A percentile compares a stretch with the other conserved stretches of the same genome.
Conservation (phyloP, 2,797 vertebrate species). For the Amblyopsis hoosieri region DNA sequence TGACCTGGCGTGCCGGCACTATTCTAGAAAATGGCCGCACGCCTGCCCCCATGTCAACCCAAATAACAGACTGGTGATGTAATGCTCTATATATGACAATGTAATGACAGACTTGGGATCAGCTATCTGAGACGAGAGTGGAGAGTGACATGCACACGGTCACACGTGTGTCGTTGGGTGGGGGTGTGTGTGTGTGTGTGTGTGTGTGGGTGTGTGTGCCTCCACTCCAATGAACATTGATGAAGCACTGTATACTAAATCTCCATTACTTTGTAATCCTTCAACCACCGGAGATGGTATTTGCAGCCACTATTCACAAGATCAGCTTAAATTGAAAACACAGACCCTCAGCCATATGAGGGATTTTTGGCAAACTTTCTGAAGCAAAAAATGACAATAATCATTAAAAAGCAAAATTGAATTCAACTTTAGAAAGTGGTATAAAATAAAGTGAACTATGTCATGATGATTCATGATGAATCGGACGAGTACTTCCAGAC, state of each 20-base stretch:
- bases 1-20: slow-evolving; percentile 44
- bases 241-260: not conserved
- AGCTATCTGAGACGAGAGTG: slow-evolving; percentile 30
- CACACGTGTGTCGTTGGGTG: slow-evolving; percentile 1
- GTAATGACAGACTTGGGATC: slow-evolving; percentile 57
- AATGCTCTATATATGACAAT: slow-evolving; percentile 51
- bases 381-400: too few relatives aligned
- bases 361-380: too few relatives aligned
- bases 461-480: too few relatives aligned
- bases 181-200: not conserved
- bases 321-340: too few relatives aligned
- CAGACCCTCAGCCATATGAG: too few relatives aligned
- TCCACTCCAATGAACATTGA: not conserved
- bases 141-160: slow-evolving; percentile 33
- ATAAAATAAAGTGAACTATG: too few relatives aligned
- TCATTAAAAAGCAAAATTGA: too few relatives aligned
- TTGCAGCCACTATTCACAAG: not conserved
- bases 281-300: not conserved
- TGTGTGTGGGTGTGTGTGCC: not conserved
- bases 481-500: too few relatives aligned
- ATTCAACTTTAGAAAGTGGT: too few relatives aligned
- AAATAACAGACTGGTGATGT: slow-evolving; percentile 55
- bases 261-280: not conserved
- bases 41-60: slow-evolving; percentile 30
- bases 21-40: slow-evolving; percentile 31